These are phyloP conservation scores for Scalopus aquaticus DNA, from an alignment of 2,113 vertebrate species.

Conservation along the genomic window DNA sequence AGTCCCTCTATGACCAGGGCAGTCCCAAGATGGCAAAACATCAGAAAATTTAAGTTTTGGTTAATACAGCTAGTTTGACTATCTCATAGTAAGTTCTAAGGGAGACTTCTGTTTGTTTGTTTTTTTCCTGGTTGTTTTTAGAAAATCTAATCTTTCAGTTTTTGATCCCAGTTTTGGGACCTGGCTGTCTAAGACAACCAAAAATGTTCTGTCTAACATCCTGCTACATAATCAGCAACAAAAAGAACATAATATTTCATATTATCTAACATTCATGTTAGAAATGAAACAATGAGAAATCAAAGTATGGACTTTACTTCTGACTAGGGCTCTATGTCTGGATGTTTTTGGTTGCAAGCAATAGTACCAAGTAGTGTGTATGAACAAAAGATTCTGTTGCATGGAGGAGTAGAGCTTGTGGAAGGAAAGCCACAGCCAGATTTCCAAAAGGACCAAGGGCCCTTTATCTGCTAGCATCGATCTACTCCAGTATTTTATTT, in stretches of 20 bases:
- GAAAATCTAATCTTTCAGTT: neutral
- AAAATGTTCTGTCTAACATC: neutral
- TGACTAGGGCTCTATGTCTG: neutral
- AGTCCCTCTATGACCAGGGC: neutral
- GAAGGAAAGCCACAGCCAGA: neutral
- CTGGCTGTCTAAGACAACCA: neutral
- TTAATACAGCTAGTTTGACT: neutral
- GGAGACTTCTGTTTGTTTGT: neutral
- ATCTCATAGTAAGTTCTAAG: neutral
- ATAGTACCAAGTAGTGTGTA: neutral
- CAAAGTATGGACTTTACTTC: neutral
- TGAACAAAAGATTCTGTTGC: neutral
- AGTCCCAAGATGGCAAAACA: neutral
- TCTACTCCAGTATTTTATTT: neutral
- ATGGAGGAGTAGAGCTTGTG: neutral
- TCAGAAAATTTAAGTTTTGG: neutral
- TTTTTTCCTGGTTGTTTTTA: neutral
- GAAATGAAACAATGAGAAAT: neutral
- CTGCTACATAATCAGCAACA: neutral
- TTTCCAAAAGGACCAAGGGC: neutral
- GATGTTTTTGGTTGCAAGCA: neutral
- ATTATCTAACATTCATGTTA: neutral
- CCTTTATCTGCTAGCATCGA: fast-evolving
- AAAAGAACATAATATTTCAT: neutral
- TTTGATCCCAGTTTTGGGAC: neutral